Evolutionary conservation across 2,888 invertebrate genomes (phyloP), one percentile per base, ranked within the genome.

Genomic region (Colostygia pectinataria): DNA sequence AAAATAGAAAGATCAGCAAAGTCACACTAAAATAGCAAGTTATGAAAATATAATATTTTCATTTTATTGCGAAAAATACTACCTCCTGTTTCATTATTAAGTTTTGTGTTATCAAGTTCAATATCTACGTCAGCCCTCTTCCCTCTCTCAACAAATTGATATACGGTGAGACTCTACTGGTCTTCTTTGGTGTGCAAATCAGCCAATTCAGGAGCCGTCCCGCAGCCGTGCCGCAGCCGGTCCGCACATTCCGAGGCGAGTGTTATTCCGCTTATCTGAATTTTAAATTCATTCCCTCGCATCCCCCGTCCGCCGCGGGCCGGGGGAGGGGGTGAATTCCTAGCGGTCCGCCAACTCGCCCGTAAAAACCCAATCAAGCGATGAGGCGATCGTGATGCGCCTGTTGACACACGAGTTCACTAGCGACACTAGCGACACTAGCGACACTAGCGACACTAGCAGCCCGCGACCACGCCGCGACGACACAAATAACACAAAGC

Each of bases 221-320:
- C 15, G 15, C 15, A 15, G 8, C 6, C 29, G 29, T 2, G 28
- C 13, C 28, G 4, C 27, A 8, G 36, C 27, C 18, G 12, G 28
- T 13, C 32, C 44, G 49, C 63, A 55, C 66, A 71, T 74, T 77
- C 76, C 75, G 55, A 63, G 62, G 56, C 65, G 65, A 70, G 68
- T 76, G 76, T 77, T 78, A 83, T 86, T 85, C 83, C 83, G 84
- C 83, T 85, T 83, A 85, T 86, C 84, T 84, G 77, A 86, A 86
- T 85, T 87, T 86, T 80, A 86, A 86, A 86, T 84, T 59, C 55
- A 24, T 36, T 37, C 52, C 49, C 38, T 57, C 48, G 40, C 54
- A 49, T 42, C 52, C 41, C 36, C 25, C 14, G 8, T 13, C 31
- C 12, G 10, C 31, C 24, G 20, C 28, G 39, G 25, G 9, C 1